Evolutionary conservation across 2,888 invertebrate genomes (phyloP), one percentile per base, ranked within the genome.

Genomic region (Anticlea derivata): DNA sequence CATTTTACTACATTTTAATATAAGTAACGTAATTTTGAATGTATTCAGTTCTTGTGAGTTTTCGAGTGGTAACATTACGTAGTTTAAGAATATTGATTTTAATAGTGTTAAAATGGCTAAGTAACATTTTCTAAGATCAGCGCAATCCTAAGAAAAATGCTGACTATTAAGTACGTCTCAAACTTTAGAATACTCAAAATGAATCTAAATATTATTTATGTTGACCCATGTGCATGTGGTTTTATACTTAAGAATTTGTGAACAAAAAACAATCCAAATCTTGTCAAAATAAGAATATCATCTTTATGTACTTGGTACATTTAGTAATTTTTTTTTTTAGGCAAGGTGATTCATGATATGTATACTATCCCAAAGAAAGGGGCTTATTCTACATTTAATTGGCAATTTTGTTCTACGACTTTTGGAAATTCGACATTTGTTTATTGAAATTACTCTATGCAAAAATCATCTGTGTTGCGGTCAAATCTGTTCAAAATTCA

Each of bases 21-120:
- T 70, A 69, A 69, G n/a, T n/a, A n/a, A 4, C 17, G 26, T 48
- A 53, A 66, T 65, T 72, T 78, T 73, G 67, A 67, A 68, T 78
- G 79, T 78, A 74, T 73, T 80, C 47, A 55, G 74, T 62, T 62
- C 40, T 50, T 50, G 58, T 55, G 40, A 54, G 47, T 54, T 52
- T 62, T 58, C 52, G 44, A 47, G 60, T 58, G 54, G 24, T 53
- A 52, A n/a, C n/a, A n/a, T 54, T 24, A 23, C 5, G 27, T 56
- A 51, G 35, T 50, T n/a, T n/a, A n/a, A n/a, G n/a, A n/a, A n/a
- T 23, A 31, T 45, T 35, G 23, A 40, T 44, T 17, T 37, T 26
- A n/a, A 12, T 26, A 38, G 10, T 41, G 10, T 27, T 29, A 26
- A 22, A 38, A 31, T 33, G 23, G 41, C 31, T 33, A 13, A 27